Base-by-base conservation (phyloP, 1,140 invertebrate species). In the Ericerus pela region DNA sequence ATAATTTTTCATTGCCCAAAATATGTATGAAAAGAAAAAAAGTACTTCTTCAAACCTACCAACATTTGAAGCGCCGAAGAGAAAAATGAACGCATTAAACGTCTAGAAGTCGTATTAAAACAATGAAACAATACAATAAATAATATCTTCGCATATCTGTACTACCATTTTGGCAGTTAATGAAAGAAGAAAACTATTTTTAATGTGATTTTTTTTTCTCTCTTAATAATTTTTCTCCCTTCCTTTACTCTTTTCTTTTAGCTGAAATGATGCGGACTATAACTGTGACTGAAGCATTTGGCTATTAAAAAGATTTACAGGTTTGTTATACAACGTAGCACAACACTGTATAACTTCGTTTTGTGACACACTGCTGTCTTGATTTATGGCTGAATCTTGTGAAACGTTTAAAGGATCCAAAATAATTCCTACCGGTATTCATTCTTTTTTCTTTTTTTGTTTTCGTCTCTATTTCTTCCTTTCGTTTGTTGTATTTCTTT, bases 111-210 rank as follows among this genome's bases (percentile, higher is more conserved):
- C 36, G 20, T 16, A 38, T 38, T 38, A 38, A 38, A 47, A 47
- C 41, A 47, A 47, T 47, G 41, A 24, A 47, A 47, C 41, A 16
- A 47, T 47, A 47, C 41, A 47, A 47, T 47, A 47, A 47, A 47
- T 47, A 47, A 47, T 47, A 24, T 47, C 41, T 10, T 24, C 41
- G 41, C 12, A 47, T 22, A 47, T 24, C 20, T 24, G 41, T 8
- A 47, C n/a, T n/a, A n/a, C 41, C 41, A 47, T 47, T 47, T 47
- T 47, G 41, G 41, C 41, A 47, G 41, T 47, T 47, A 47, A 47
- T 47, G 41, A 47, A 47, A 47, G 41, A 47, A 47, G 41, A 47
- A n/a, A n/a, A 47, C 41, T 47, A 47, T 47, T 47, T 47, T 47
- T 47, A 47, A 47, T 47, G 26, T 47, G 11, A 47, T 24, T 24